Percentiles rank a stretch among this genome's conserved stretches.
phyloP scores from a whole-genome alignment of 1,140 invertebrate genomes.

The Arion vulgaris region DNA sequence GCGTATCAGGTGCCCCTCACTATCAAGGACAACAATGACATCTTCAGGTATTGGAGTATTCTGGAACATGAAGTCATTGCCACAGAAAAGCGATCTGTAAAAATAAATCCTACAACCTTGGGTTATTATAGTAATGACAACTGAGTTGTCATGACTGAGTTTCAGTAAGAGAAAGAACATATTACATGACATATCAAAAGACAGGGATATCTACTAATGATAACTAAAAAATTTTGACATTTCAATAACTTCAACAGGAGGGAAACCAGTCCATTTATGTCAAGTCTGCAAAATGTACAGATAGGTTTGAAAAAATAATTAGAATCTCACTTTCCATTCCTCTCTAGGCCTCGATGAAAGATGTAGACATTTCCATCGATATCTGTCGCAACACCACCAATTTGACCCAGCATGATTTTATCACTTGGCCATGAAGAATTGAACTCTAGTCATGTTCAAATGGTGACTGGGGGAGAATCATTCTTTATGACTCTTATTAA shows the following conservation, averaged over 20 bases:
- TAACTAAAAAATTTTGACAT: no score
- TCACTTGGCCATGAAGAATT: conserved; percentile 31
- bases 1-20: conserved; percentile 81
- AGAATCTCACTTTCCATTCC: conserved; percentile 82
- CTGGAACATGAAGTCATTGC: conserved; percentile 63
- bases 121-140: no score
- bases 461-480: conserved; percentile 15
- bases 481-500: no score
- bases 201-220: no score
- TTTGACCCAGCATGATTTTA: conserved; percentile 80
- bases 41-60: conserved; percentile 85
- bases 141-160: no score
- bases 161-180: no score
- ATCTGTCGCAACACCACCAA: conserved; percentile 87
- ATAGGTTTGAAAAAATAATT: background rate
- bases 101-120: background rate
- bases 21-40: conserved; percentile 85
- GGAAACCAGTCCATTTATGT: background rate
- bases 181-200: no score
- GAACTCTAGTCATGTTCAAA: conserved; percentile 18
- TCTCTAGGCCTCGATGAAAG: conserved; percentile 88
- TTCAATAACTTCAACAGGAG: no score
- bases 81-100: conserved; percentile 58
- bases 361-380: conserved; percentile 85
- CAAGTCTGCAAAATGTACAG: background rate